Base-by-base conservation (phyloP, 2,888 invertebrate genomes). In the Rhamnusium bicolor region DNA sequence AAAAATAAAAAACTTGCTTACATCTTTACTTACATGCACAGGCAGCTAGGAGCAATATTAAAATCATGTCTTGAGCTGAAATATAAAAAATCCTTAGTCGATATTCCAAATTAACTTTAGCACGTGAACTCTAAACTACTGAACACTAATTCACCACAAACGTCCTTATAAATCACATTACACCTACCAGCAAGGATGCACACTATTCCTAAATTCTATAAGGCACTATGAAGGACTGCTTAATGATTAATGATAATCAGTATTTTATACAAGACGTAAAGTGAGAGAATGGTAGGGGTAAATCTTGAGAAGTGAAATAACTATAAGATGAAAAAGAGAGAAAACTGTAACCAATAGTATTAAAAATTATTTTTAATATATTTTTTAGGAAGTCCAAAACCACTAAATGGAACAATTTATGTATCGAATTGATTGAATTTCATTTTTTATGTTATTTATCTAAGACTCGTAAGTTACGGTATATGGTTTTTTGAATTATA, bases 401-500 rank as follows among this genome's bases (percentile, higher is more conserved):
- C 77, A 79, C 81, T 78, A 81, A 84, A 79, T 83, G 76, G 76
- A 83, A 82, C 83, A 79, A 79, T 81, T 82, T 79, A 82, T 76
- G 82, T 77, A 80, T 82, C 83, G 82, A 84, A 84, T 84, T 81
- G 82, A 84, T 84, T 84, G 78, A 79, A 80, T 79, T n/a, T 77
- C 78, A 76, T 78, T 81, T 79, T 79, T 78, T 81, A 80, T 79
- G 69, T 66, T 75, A 72, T 78, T 76, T 74, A 71, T 69, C 51
- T 65, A 58, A 76, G 71, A 76, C 65, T 74, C 69, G n/a, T 67
- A 71, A 79, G 78, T 78, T 76, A 79, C 77, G 79, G 73, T 80
- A 62, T 76, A 72, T 80, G 79, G 79, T 80, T 81, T 76, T n/a
- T 77, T 66, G 62, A 51, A 66, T 73, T 71, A 74, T 67, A 71